Conservation (phyloP, 2,113 vertebrate species). For the Ivindomyrus marchei region DNA sequence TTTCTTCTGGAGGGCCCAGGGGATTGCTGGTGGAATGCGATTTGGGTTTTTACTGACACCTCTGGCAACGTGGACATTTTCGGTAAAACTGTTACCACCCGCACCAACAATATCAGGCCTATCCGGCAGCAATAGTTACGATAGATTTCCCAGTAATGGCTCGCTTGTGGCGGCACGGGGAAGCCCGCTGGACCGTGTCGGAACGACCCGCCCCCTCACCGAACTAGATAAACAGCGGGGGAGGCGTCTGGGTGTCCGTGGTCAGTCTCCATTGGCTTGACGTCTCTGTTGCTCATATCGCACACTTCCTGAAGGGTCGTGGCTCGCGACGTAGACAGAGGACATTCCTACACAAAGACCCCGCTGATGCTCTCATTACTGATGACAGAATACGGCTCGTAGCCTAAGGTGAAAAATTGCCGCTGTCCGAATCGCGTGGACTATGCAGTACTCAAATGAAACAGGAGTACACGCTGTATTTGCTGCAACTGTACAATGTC, state of each 20-base stretch:
- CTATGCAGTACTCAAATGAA: background rate
- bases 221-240: background rate
- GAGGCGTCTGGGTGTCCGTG: background rate
- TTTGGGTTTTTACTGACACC: background rate
- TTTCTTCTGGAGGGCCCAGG: background rate
- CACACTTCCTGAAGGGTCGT: background rate
- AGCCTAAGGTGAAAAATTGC: background rate
- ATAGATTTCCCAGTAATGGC: background rate
- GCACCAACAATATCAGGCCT: background rate
- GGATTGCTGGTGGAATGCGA: background rate
- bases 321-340: background rate
- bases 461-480: background rate
- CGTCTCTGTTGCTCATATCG: background rate
- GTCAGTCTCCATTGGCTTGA: background rate
- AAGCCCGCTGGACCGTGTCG: background rate
- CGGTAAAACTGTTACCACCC: background rate
- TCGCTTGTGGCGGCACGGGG: background rate
- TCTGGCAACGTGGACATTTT: background rate
- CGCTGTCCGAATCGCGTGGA: background rate
- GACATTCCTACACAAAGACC: background rate
- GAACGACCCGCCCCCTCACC: background rate
- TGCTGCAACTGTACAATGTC: background rate
- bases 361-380: background rate
- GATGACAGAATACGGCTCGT: background rate
- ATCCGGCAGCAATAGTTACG: background rate